Percentiles rank a stretch among this genome's conserved stretches.
These are phyloP conservation scores for Hydraecia micacea DNA, from an alignment of 2,888 invertebrate genomes.

Conservation along the genomic window DNA sequence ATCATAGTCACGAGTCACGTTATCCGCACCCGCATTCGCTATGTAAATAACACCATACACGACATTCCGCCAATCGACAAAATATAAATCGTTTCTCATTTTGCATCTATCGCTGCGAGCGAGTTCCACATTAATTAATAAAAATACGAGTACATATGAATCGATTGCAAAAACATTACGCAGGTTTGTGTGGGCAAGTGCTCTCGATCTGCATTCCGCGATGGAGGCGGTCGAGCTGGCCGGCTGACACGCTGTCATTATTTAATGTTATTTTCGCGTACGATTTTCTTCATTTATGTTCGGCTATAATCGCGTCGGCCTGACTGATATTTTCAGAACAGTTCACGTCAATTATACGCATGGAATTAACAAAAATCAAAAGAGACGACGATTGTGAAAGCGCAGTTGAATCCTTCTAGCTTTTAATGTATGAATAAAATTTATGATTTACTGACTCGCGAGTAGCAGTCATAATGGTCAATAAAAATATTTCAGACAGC, in stretches of 20 bases:
- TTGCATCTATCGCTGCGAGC: slow-evolving; percentile 66
- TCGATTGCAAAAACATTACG: slow-evolving; percentile 72
- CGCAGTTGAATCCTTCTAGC: slow-evolving; percentile 75
- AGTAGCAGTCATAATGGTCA: slow-evolving; percentile 71
- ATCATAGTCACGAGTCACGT: slow-evolving; percentile 83
- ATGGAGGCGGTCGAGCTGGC: slow-evolving; percentile 37
- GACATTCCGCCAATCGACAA: slow-evolving; percentile 74
- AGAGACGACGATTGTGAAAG: slow-evolving; percentile 70
- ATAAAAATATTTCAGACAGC: slow-evolving; percentile 75
- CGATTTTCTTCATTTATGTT: slow-evolving; percentile 67
- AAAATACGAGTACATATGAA: slow-evolving; percentile 68
- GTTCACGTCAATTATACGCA: slow-evolving; percentile 72
- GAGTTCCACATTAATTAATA: slow-evolving; percentile 68
- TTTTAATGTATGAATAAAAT: slow-evolving; percentile 75
- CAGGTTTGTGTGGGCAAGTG: slow-evolving; percentile 70
- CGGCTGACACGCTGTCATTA: slow-evolving; percentile 65
- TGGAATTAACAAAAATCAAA: slow-evolving; percentile 76
- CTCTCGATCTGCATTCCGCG: slow-evolving; percentile 69
- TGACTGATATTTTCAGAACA: slow-evolving; percentile 78
- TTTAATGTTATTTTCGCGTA: slow-evolving; percentile 65
- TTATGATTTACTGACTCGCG: slow-evolving; percentile 74
- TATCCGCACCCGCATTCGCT: slow-evolving; percentile 81
- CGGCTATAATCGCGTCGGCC: slow-evolving; percentile 63
- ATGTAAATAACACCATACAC: slow-evolving; percentile 83
- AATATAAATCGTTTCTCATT: slow-evolving; percentile 75